These are phyloP conservation scores for Galagoides demidoff DNA, from an alignment of 2,797 vertebrate genomes.

Conservation along the genomic window DNA sequence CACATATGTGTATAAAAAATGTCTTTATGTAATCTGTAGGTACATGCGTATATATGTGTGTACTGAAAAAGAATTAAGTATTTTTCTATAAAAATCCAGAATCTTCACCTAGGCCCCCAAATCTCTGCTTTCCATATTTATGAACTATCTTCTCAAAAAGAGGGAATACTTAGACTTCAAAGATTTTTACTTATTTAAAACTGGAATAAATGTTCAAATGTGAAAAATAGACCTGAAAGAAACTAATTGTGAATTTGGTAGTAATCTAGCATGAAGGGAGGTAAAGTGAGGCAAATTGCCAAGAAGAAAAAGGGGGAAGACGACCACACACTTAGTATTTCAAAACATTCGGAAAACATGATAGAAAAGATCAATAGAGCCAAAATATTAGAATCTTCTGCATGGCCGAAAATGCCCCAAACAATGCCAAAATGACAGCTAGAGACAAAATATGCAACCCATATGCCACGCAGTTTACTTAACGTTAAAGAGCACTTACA, in stretches of 20 bases:
- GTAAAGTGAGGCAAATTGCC: background rate
- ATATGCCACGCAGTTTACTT: background rate
- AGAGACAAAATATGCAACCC: background rate
- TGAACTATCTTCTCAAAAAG: background rate
- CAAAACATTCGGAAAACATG: background rate
- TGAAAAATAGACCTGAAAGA: background rate
- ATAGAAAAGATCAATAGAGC: background rate
- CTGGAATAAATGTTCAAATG: background rate
- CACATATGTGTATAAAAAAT: background rate
- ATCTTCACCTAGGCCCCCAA: background rate
- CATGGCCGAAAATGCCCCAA: background rate
- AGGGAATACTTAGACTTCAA: background rate
- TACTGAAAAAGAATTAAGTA: background rate
- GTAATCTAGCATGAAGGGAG: background rate
- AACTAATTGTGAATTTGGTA: background rate
- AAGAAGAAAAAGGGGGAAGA: background rate
- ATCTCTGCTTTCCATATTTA: background rate
- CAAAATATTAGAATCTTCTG: background rate
- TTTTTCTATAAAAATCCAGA: background rate
- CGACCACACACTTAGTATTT: background rate
- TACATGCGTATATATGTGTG: background rate
- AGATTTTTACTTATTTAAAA: conserved; percentile 16
- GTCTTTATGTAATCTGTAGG: background rate
- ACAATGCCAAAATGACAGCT: background rate
- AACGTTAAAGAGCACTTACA: background rate